Base-by-base conservation (phyloP, 2,113 vertebrate species). In the Coracopsis vasa region DNA sequence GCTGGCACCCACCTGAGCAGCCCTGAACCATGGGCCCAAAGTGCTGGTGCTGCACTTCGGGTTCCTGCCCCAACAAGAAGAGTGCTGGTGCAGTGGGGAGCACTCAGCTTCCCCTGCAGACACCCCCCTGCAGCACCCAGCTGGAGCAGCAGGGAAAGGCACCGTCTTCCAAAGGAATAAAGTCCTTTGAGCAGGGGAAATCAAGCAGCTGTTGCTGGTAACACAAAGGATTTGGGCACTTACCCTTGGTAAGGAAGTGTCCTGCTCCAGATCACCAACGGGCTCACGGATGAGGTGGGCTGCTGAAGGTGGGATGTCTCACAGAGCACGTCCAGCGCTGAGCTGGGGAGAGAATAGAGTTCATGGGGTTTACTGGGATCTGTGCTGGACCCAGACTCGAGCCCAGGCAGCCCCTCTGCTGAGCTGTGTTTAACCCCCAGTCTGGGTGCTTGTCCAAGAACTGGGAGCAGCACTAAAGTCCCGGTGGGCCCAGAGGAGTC, bases 341-440 rank as follows among this genome's bases (percentile, higher is more conserved):
- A 17, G 44, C 94, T 95, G 92, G 54, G 85, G 92, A 94, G 72
- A 96, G 75, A 95, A 80, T 31, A 91, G 31, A 92, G 54, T 58
- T 35, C 47, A 13, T 0, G 10, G 79, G 27, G 48, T 29, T 84
- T 37, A 44, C 0, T 54, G 77, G 65, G 66, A 9, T 12, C 25
- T n/a, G 39, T 4, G 8, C 53, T 33, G 50, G 47, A 39, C 17
- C 35, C 58, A 12, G 12, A 24, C 3, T 6, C 33, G 28, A 48
- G 2, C 17, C 35, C 35, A 11, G 69, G 35, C 51, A 54, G 51
- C 27, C 37, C 58, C 16, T 15, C 24, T 0, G 3, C 77, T 8
- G 31, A 21, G 13, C 27, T 19, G 2, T 2, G 9, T 41, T 31
- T 10, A 31, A 42, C 21, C 13, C 39, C 41, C 23, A 4, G 0